Base-by-base conservation (phyloP, 2,888 invertebrate genomes). In the Drosophila vallismaia region DNA sequence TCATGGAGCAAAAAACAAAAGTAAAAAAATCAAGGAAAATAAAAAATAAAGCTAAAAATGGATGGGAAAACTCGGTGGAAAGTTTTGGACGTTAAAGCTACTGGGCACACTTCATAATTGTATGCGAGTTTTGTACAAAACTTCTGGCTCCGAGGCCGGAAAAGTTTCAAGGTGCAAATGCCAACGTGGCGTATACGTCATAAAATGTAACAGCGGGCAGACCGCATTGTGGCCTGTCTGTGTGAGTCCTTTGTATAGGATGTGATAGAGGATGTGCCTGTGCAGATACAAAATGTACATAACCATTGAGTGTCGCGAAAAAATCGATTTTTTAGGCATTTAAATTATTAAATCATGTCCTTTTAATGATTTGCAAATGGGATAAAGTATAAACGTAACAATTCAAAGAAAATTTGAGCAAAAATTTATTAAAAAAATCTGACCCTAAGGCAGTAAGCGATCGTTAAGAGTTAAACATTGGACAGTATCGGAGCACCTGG, bases 101-200 rank as follows among this genome's bases (percentile, higher is more conserved):
- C 53, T 53, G 75, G 71, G 74, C 77, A 73, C 72, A 77, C 81
- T 81, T 76, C 75, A 81, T 84, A 78, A 87, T 74, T 77, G 75
- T 78, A 67, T 71, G 67, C 75, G 66, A 69, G 73, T 53, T 42
- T 52, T 60, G 28, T 69, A 46, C 40, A 72, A 71, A 72, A 72
- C 40, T 73, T 36, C 54, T 58, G 53, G 38, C 55, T 36, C 8
- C 68, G 57, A 55, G 63, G 66, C 52, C 66, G 57, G 53, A 46
- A 57, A 75, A 72, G 56, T 74, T 87, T 75, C 79, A 87, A 84
- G 86, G 88, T 85, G 77, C 63, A 64, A 53, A 33, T 70, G 74
- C 57, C 57, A 70, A 78, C 79, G 68, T 45, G 67, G 70, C 85
- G 87, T 81, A 82, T 87, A 72, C 87, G 85, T 87, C 77, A 82